Evolutionary conservation across 2,797 vertebrate species (phyloP), one percentile per base, ranked within the genome.

Genomic region (Tokudaia tokunoshimensis): DNA sequence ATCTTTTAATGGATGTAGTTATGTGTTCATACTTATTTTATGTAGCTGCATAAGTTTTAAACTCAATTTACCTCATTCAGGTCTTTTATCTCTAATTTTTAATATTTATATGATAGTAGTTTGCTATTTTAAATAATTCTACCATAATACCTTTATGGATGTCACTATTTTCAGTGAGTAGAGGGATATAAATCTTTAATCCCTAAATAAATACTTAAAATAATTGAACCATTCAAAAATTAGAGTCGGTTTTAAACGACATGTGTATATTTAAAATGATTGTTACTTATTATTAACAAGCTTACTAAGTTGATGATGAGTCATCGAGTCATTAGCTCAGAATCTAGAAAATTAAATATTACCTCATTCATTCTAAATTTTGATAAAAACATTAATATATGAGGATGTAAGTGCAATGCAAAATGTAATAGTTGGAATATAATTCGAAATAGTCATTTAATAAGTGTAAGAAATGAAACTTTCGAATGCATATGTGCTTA

Each of bases 111-210:
- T 80, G 93, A 82, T 91, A 76, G 44, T 37, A 88, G 4, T 94
- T 96, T 95, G 26, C 20, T 85, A 52, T 61, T 92, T 94, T 94
- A 92, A 96, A 88, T 95, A 88, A 82, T 90, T 96, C 70, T 34
- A 12, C 12, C 41, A 92, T 85, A 96, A 84, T 91, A 81, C 61
- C 34, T 91, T 94, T 59, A n/a, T 76, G 24, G 81, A 80, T 57
- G 47, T 82, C 67, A 79, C 57, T 91, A 6, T 92, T 94, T 93
- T 74, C 44, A 87, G 79, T 37, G 76, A 65, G 59, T 70, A 7
- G 34, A 92, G 59, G 6, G 14, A 20, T 93, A 74, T 74, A 94
- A 92, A 70, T 44, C 22, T 9, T 61, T 78, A 94, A 84, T 88
- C 22, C 26, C 41, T 81, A 97, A 94, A 55, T 91, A 95, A 97